Conservation (phyloP, 2,797 vertebrate genomes). For the Alectoris magna region DNA sequence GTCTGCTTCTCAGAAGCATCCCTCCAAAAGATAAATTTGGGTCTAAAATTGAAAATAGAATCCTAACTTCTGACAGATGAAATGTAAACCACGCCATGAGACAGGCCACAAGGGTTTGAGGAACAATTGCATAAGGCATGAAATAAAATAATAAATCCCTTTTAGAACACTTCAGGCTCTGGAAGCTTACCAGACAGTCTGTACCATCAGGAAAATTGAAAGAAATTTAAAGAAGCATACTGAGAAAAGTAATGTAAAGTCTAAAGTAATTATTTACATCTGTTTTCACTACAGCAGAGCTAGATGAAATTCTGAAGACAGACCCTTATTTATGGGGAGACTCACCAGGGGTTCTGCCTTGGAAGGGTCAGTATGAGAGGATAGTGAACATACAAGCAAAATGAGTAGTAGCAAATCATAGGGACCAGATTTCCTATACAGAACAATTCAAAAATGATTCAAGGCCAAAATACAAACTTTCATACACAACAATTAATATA, state of each 20-base stretch:
- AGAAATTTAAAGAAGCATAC: not conserved
- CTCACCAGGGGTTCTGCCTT: not conserved
- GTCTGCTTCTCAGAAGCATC: not conserved
- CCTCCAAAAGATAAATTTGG: constrained; percentile 14
- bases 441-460: not conserved
- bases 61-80: constrained; percentile 18
- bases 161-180: constrained; percentile 18
- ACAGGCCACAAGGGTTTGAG: not conserved
- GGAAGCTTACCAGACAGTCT: not conserved
- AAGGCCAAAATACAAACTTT: not conserved
- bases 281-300: not conserved
- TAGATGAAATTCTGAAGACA: not conserved
- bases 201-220: not conserved
- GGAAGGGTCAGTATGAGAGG: not conserved
- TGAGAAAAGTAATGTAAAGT: not conserved
- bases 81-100: constrained; percentile 25
- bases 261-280: not conserved
- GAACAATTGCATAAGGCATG: constrained; percentile 26
- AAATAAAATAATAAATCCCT: constrained; percentile 49
- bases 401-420: not conserved
- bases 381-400: not conserved
- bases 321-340: not conserved
- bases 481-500: not conserved
- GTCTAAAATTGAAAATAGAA: constrained; percentile 34
- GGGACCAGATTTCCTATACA: not conserved